Base-by-base conservation (phyloP, 2,113 vertebrate species). In the Otocyon megalotis region DNA sequence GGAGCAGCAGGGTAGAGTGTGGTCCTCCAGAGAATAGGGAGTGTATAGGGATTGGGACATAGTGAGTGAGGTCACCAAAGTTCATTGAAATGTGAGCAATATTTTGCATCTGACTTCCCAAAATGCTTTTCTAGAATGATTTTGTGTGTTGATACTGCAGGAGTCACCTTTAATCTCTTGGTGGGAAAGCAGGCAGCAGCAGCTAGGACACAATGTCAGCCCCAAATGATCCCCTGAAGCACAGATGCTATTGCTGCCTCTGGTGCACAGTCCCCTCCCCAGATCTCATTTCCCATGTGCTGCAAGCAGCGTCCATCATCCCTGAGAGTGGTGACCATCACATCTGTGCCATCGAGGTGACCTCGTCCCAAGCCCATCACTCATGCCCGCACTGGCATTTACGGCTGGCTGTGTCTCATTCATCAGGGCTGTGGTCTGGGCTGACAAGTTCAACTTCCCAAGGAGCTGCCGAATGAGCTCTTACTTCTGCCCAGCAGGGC, bases 231-330 rank as follows among this genome's bases (percentile, higher is more conserved):
- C 60, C 10, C 53, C 3, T 0, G 0, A 50, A 43, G 16, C 5
- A 0, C n/a, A 24, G 90, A 11, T 0, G 13, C 6, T 2, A 0
- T 5, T 17, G n/a, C 20, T 13, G 16, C 22, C 67, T 43, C 12
- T n/a, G 65, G 26, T 2, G 28, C 0, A 0, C 67, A 1, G 22
- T 0, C 65, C 22, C 13, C 4, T 2, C 54, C 22, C 48, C 0
- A 0, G 26, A 7, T n/a, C 37, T 89, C 79, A 20, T 20, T 53
- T 32, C 82, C 79, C 0, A 0, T 1, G 15, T 32, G 65, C 56
- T 48, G 17, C 28, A 5, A 53, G 48, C 20, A 3, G 17, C 12
- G 2, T 14, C 50, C 17, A 0, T 17, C 30, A 24, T n/a, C n/a
- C 58, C 54, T 1, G 15, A 60, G 11, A 3, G 0, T 0, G 12